Base-by-base conservation (phyloP, 2,888 invertebrate species). In the Amblyteles armatorius region DNA sequence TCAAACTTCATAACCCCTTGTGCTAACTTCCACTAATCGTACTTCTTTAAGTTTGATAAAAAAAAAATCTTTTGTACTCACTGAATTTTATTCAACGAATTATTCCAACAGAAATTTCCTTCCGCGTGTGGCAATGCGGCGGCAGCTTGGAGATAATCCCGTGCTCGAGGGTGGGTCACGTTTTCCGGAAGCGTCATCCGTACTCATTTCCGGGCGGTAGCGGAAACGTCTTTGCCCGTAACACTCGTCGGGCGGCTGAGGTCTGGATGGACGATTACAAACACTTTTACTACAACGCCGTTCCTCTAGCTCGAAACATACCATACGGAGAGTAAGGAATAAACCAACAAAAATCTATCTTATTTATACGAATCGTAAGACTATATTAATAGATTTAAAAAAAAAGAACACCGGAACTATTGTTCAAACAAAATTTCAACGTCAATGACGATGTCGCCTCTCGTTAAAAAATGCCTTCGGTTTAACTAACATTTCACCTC, bases 181-280 rank as follows among this genome's bases (percentile, higher is more conserved):
- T 98, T 67, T 98, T 98, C 94, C 96, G 99, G 4, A 99, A 99
- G 93, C 97, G 99, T 80, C 99, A 99, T 94, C 99, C 99, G 0
- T 99, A 99, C 94, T 98, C 99, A 52, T 99, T 99, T 95, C 99
- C 99, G 0, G 99, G 96, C 0, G 99, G 99, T 6, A 99, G 98
- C 85, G 99, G 99, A 2, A 98, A 98, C 87, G 99, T 99, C 29
- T 99, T 99, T 94, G 98, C 99, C 0, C 95, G 97, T 92, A 99
- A 99, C 94, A 99, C 99, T 0, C 95, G 99, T 79, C 95, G 99
- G 87, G 99, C 99, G 0, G 99, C 99, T 0, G 99, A 99, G 94
- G 99, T 99, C 13, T 99, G 99, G 99, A 99, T 99, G 99, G 99
- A 99, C 93, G 98, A 99, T 86, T 99, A 98, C 94, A 99, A 99